Conservation (phyloP, 1,140 invertebrate genomes). For the Plutomurus gul region DNA sequence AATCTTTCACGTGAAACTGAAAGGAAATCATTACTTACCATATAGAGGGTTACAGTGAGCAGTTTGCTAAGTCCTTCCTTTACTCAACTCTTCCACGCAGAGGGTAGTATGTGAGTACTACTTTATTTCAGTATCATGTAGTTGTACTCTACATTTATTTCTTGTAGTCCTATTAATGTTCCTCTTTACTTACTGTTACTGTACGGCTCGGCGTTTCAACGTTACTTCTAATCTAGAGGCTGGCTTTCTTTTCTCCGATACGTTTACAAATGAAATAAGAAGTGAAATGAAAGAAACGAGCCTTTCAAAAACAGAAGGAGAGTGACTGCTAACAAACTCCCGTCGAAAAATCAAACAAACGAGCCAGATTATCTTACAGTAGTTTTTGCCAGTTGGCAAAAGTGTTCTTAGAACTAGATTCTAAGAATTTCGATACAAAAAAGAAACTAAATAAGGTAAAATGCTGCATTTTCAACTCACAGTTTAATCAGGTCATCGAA, state of each 20-base stretch:
- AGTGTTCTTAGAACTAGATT: too few relatives aligned
- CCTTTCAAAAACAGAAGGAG: conserved; percentile 19
- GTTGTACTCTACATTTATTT: background rate
- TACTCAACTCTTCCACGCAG: background rate
- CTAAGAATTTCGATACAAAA: too few relatives aligned
- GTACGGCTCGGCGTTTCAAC: conserved; percentile 4
- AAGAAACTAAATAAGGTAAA: too few relatives aligned
- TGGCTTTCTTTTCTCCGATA: background rate
- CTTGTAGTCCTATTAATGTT: background rate
- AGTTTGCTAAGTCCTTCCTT: background rate
- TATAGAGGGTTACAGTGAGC: conserved; percentile 1
- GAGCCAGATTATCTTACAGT: background rate
- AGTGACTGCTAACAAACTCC: background rate
- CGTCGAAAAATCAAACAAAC: background rate
- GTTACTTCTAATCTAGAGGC: too few relatives aligned
- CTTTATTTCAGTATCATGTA: background rate
- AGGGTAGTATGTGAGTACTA: background rate
- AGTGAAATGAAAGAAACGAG: conserved; percentile 4
- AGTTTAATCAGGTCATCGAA: too few relatives aligned
- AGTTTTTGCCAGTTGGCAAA: too few relatives aligned
- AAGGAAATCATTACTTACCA: conserved; percentile 35
- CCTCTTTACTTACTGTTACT: background rate
- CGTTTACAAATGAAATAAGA: conserved; percentile 9
- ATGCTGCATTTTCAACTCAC: too few relatives aligned
- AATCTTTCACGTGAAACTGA: conserved; percentile 32